A percentile compares a stretch with the other conserved stretches of the same genome.
These are phyloP conservation scores for Lonchura striata DNA, from an alignment of 2,113 vertebrate genomes.

Conservation along the genomic window DNA sequence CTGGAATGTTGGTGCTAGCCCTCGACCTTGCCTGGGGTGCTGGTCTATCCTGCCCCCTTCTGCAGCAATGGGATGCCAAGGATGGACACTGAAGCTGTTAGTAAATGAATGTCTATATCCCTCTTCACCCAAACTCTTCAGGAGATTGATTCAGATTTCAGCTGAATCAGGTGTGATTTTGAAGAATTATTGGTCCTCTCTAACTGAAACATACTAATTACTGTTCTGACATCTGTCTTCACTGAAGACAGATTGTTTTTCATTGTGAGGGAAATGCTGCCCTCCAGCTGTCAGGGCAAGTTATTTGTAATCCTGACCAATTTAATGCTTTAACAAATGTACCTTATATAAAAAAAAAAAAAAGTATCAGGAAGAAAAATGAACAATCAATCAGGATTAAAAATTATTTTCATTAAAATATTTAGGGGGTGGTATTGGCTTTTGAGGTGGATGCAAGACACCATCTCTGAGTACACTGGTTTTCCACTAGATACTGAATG, in stretches of 20 bases:
- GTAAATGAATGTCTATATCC: not conserved
- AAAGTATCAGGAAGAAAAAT: not conserved
- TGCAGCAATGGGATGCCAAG: not conserved
- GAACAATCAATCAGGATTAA: not conserved
- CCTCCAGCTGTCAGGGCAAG: slow-evolving; percentile 57
- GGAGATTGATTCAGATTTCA: not conserved
- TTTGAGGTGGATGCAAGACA: not conserved
- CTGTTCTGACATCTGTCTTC: not conserved
- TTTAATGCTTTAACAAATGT: not conserved
- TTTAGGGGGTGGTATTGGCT: not conserved
- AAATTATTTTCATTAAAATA: not conserved
- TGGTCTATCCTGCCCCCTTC: not conserved
- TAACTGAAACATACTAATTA: not conserved
- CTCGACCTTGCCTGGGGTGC: not conserved
- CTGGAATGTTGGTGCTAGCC: not conserved
- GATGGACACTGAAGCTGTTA: not conserved
- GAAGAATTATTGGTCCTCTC: not conserved
- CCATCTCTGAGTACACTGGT: not conserved
- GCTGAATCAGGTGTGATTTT: not conserved
- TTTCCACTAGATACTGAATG: not conserved
- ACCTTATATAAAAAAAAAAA: not conserved
- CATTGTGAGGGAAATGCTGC: slow-evolving; percentile 52
- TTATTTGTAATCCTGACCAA: slow-evolving; percentile 19
- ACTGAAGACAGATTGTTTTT: not conserved
- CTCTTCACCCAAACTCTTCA: not conserved